Evolutionary conservation across 1,140 invertebrate genomes (phyloP).

Genomic region (Aphidius gifuensis): DNA sequence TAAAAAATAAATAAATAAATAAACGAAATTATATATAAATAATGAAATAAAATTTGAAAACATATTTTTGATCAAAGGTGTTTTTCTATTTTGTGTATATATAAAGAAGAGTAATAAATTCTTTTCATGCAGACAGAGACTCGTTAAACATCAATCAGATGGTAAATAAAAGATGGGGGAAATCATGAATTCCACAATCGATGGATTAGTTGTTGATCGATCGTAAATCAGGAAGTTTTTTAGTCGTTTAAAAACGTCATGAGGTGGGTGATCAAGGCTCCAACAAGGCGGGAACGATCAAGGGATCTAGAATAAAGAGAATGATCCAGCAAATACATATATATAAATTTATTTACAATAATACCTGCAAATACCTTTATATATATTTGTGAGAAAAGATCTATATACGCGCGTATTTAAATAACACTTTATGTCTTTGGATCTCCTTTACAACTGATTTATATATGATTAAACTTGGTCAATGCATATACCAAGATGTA

Average conservation of each 20-base stretch:
- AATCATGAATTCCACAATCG: slow-evolving; percentile 19
- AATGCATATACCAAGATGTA: too few relatives aligned
- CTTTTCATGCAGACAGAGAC: background rate
- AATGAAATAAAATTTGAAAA: background rate
- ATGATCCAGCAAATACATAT: background rate
- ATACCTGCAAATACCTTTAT: too few relatives aligned
- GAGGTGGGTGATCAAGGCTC: slow-evolving; percentile 6
- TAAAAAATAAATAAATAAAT: too few relatives aligned
- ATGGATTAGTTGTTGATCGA: slow-evolving; percentile 17
- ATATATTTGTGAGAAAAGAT: too few relatives aligned
- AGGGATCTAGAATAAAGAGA: background rate
- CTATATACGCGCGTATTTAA: too few relatives aligned
- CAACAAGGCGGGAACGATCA: slow-evolving; percentile 16
- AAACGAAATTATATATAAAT: background rate
- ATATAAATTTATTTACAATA: too few relatives aligned
- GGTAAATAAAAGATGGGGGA: slow-evolving; percentile 13
- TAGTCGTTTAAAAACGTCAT: slow-evolving; percentile 1
- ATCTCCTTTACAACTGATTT: too few relatives aligned
- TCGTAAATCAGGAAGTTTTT: slow-evolving; percentile 19
- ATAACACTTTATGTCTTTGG: too few relatives aligned
- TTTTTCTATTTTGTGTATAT: background rate
- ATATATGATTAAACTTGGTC: too few relatives aligned
- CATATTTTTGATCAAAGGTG: background rate
- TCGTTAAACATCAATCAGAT: slow-evolving; percentile 15
- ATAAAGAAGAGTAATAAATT: slow-evolving; percentile 11